These are phyloP conservation scores for Dolichotis patagonum DNA, from an alignment of 2,113 vertebrate species.

Conservation along the genomic window DNA sequence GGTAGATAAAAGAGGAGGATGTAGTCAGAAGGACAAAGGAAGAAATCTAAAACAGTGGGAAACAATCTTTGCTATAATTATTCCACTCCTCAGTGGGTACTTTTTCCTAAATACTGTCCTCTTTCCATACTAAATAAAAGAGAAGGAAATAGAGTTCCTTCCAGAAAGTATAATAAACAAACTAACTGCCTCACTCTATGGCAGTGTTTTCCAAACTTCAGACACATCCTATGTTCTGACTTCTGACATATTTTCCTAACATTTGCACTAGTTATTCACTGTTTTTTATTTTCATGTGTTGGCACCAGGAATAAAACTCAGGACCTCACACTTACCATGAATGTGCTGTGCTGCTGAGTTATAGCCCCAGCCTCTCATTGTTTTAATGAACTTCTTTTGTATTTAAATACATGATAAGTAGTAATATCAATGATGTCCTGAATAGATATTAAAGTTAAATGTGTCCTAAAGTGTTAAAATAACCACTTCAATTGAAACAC, in stretches of 20 bases:
- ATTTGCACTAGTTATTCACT: background rate
- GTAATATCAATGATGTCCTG: background rate
- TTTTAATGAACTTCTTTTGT: background rate
- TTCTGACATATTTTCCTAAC: background rate
- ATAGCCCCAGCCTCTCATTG: background rate
- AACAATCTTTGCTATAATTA: background rate
- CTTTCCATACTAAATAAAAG: background rate
- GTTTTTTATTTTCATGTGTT: background rate
- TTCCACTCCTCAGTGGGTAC: background rate
- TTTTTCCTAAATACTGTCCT: background rate
- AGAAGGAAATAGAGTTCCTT: background rate
- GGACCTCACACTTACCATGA: too few species aligned
- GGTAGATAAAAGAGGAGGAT: background rate
- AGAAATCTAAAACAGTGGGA: background rate
- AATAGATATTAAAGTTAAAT: background rate
- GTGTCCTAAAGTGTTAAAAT: background rate
- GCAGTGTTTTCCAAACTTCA: background rate
- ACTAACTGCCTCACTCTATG: background rate
- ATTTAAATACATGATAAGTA: background rate
- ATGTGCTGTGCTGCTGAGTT: too few species aligned
- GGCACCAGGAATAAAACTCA: too few species aligned
- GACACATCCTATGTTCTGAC: background rate
- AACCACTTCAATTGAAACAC: background rate
- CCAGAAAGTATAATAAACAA: background rate
- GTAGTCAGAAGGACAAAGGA: background rate